Conservation (phyloP, 2,797 vertebrate species). For the Falco columbarius region DNA sequence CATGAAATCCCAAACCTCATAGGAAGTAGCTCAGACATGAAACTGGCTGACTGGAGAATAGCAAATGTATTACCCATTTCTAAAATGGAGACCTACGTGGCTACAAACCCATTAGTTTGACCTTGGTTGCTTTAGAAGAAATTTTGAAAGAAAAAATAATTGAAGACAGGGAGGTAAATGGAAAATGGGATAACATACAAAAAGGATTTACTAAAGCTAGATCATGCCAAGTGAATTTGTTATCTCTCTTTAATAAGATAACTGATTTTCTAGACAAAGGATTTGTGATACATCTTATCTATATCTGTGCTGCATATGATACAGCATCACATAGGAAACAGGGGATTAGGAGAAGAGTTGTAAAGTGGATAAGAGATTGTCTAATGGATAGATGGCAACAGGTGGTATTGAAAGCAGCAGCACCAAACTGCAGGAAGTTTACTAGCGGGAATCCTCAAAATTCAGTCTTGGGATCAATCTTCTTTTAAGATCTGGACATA, state of each 20-base stretch:
- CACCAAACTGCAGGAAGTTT: background rate
- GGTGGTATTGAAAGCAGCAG: background rate
- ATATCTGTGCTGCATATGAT: conserved; percentile 6
- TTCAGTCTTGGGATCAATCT: background rate
- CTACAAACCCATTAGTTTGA: conserved; percentile 44
- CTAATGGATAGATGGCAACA: conserved; percentile 41
- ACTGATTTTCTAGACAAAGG: conserved; percentile 63
- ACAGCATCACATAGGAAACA: conserved; percentile 26
- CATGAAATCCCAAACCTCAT: conserved; percentile 4
- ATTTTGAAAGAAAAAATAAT: conserved; percentile 48
- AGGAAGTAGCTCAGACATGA: background rate
- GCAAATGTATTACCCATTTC: conserved; percentile 14
- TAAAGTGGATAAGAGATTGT: conserved; percentile 42
- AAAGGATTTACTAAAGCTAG: conserved; percentile 61
- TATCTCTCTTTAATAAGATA: conserved; percentile 51
- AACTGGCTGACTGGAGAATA: conserved; percentile 1
- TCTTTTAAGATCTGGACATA: background rate
- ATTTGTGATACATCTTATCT: conserved; percentile 45
- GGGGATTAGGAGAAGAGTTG: conserved; percentile 47
- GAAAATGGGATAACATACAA: conserved; percentile 54
- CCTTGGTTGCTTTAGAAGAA: conserved; percentile 36
- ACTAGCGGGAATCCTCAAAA: background rate
- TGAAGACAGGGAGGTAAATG: conserved; percentile 34
- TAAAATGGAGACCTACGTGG: conserved; percentile 5
- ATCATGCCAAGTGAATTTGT: conserved; percentile 45